Conservation (phyloP, 2,113 vertebrate genomes). For the Paramormyrops kingsleyae region DNA sequence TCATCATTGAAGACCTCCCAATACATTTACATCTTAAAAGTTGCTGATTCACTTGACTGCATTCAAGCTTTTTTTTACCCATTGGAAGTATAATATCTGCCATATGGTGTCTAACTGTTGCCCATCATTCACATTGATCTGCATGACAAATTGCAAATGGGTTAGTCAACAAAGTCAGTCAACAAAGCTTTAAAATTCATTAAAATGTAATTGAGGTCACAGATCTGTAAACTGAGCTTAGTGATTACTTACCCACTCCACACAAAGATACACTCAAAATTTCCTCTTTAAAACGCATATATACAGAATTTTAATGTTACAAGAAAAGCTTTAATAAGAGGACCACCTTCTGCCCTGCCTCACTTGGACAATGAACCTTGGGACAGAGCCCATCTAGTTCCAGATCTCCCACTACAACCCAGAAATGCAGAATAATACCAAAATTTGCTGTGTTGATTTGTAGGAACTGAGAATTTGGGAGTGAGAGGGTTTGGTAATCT, state of each 20-base stretch:
- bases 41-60: background rate
- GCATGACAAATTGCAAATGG: slow-evolving; percentile 14
- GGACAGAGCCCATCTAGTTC: background rate
- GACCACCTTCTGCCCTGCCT: background rate
- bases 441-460: background rate
- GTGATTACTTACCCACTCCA: slow-evolving; percentile 24
- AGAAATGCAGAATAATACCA: background rate
- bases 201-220: slow-evolving; percentile 43
- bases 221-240: slow-evolving; percentile 25
- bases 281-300: background rate
- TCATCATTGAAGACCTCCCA: background rate
- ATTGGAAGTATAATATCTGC: background rate
- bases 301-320: background rate
- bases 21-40: background rate
- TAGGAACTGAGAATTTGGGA: background rate
- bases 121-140: slow-evolving; percentile 3
- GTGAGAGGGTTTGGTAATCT: background rate
- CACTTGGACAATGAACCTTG: background rate
- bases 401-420: background rate
- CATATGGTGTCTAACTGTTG: slow-evolving; percentile 7
- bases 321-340: background rate
- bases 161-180: slow-evolving; percentile 21
- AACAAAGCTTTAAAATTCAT: slow-evolving; percentile 28
- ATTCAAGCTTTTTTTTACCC: background rate
- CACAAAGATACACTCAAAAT: background rate